Evolutionary conservation across 1,140 invertebrate genomes (phyloP).

Genomic region (Protaetia brevitarsis): DNA sequence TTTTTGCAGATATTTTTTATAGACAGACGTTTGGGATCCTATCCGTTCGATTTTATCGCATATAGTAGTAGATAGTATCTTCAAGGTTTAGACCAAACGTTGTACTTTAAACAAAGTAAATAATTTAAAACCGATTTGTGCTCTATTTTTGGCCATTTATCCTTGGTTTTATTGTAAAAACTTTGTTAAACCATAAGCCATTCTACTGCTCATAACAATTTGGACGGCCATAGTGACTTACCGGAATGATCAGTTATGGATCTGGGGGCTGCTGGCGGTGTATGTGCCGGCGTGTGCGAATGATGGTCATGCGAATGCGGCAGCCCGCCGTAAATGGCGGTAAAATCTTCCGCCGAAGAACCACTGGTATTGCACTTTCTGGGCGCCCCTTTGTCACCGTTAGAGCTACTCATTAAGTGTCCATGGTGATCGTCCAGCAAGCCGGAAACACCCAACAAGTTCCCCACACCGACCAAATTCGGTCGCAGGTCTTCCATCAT

Average conservation of each 20-base stretch:
- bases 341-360: slow-evolving; percentile 77
- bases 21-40: too few species aligned
- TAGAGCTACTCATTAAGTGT: slow-evolving; percentile 54
- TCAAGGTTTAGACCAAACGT: too few species aligned
- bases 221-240: slow-evolving; percentile 40
- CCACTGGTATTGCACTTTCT: slow-evolving; percentile 73
- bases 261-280: slow-evolving; percentile 54
- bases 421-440: slow-evolving; percentile 74
- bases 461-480: slow-evolving; percentile 70
- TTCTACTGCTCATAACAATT: too few species aligned
- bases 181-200: too few species aligned
- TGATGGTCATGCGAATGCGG: slow-evolving; percentile 51
- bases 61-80: too few species aligned
- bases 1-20: too few species aligned
- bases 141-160: too few species aligned
- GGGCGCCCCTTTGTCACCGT: slow-evolving; percentile 54
- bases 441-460: slow-evolving; percentile 70
- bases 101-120: too few species aligned
- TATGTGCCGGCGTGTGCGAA: slow-evolving; percentile 61
- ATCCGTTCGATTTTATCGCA: too few species aligned
- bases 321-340: slow-evolving; percentile 65
- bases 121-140: too few species aligned
- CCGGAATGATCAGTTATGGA: slow-evolving; percentile 60
- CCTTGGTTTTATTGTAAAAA: background rate
- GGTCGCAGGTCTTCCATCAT: slow-evolving; percentile 82